Conservation (phyloP, 2,113 vertebrate genomes). For the Nesospiza acunhae region DNA sequence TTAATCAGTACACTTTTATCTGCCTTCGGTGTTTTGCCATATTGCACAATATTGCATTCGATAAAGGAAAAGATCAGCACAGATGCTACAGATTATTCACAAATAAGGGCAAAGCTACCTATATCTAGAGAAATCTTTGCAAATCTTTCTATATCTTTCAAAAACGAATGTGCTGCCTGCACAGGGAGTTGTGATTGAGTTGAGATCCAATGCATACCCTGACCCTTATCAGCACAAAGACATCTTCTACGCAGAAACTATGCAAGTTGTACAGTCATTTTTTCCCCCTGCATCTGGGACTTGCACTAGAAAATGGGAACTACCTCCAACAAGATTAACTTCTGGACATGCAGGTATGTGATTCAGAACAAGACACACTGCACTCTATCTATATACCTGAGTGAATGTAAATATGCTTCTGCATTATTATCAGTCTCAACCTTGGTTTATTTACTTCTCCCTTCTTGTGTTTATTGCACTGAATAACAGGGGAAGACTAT, state of each 20-base stretch:
- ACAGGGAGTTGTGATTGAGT: not conserved
- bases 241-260: not conserved
- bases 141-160: not conserved
- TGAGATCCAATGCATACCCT: not conserved
- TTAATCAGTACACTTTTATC: not conserved
- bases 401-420: not conserved
- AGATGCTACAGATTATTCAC: not conserved
- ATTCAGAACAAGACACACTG: not conserved
- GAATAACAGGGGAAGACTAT: not conserved
- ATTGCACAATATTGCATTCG: not conserved
- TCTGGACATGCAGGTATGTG: not conserved
- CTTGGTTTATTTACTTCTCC: not conserved
- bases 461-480: not conserved
- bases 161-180: not conserved
- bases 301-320: not conserved
- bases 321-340: not conserved
- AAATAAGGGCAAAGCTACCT: not conserved
- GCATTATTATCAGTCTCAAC: not conserved
- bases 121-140: not conserved
- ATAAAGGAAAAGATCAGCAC: not conserved
- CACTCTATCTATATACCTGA: not conserved
- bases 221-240: not conserved
- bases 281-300: not conserved
- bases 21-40: not conserved
- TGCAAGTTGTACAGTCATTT: not conserved